These are phyloP conservation scores for Elmis aenea DNA, from an alignment of 2,888 invertebrate species.

Conservation along the genomic window DNA sequence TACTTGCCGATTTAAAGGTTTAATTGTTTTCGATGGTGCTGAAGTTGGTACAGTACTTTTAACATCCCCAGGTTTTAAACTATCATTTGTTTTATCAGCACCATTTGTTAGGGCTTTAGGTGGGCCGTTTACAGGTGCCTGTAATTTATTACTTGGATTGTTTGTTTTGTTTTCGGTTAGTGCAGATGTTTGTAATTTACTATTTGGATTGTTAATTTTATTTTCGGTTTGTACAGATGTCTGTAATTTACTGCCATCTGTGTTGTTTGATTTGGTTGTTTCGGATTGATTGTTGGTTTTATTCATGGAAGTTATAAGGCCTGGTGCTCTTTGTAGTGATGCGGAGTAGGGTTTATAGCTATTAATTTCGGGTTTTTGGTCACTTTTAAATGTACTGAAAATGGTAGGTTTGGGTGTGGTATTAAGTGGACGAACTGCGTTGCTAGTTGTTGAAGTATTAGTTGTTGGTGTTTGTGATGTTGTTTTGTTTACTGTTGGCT, in stretches of 20 bases:
- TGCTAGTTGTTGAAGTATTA: slow-evolving; percentile 26
- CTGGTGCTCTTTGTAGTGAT: slow-evolving; percentile 28
- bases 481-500: slow-evolving; percentile 17
- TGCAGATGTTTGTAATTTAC: too few species aligned
- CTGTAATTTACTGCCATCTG: too few species aligned
- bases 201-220: too few species aligned
- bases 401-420: slow-evolving; percentile 22
- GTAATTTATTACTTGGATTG: too few species aligned
- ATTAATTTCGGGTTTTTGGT: slow-evolving; percentile 28
- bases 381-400: slow-evolving; percentile 35
- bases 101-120: too few species aligned
- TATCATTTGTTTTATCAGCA: too few species aligned
- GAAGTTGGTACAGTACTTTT: slow-evolving; percentile 20
- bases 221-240: too few species aligned
- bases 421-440: slow-evolving; percentile 11
- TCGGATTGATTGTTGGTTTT: slow-evolving; percentile 19
- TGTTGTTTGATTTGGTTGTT: slow-evolving; percentile 16
- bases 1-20: slow-evolving; percentile 30
- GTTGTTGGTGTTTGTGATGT: slow-evolving; percentile 20
- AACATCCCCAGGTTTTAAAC: too few species aligned
- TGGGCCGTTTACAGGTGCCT: too few species aligned
- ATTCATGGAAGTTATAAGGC: slow-evolving; percentile 27
- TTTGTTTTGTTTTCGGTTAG: too few species aligned
- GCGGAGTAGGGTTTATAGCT: slow-evolving; percentile 6
- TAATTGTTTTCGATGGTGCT: slow-evolving; percentile 15